These are phyloP conservation scores for Cephalopholis sonnerati DNA, from an alignment of 2,113 vertebrate species.

Conservation along the genomic window DNA sequence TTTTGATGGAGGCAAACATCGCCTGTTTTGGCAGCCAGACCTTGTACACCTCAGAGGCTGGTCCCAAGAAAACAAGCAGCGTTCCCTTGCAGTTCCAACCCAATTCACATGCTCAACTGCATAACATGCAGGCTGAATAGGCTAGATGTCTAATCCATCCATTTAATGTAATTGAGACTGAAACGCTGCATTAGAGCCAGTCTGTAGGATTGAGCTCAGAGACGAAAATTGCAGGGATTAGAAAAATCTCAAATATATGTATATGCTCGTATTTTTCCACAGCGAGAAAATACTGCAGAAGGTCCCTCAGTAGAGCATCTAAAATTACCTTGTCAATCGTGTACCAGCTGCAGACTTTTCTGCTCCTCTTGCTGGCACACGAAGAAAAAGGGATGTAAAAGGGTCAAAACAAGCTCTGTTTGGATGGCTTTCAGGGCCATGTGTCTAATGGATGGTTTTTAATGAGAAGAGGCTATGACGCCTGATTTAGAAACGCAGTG, in stretches of 20 bases:
- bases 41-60: slow-evolving; percentile 42
- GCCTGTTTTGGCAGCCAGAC: slow-evolving; percentile 62
- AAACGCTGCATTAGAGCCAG: slow-evolving; percentile 74
- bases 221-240: slow-evolving; percentile 75
- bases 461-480: slow-evolving; percentile 75
- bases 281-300: slow-evolving; percentile 51
- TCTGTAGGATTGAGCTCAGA: slow-evolving; percentile 66
- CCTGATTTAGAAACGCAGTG: slow-evolving; percentile 73
- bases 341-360: slow-evolving; percentile 62
- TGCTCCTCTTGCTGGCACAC: slow-evolving; percentile 58
- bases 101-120: slow-evolving; percentile 58
- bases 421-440: slow-evolving; percentile 65
- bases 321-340: slow-evolving; percentile 77
- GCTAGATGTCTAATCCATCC: slow-evolving; percentile 73
- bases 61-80: slow-evolving; percentile 53
- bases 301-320: slow-evolving; percentile 59
- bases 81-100: slow-evolving; percentile 52
- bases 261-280: slow-evolving; percentile 53
- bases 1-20: slow-evolving; percentile 65
- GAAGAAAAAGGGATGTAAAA: slow-evolving; percentile 61
- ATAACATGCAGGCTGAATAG: slow-evolving; percentile 66
- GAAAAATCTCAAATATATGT: slow-evolving; percentile 68
- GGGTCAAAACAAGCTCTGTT: slow-evolving; percentile 72
- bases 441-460: slow-evolving; percentile 76
- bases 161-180: slow-evolving; percentile 77